Percentiles rank a stretch among this genome's conserved stretches.
Evolutionary conservation across 2,888 invertebrate species (phyloP).

Genomic region (Merodon equestris): DNA sequence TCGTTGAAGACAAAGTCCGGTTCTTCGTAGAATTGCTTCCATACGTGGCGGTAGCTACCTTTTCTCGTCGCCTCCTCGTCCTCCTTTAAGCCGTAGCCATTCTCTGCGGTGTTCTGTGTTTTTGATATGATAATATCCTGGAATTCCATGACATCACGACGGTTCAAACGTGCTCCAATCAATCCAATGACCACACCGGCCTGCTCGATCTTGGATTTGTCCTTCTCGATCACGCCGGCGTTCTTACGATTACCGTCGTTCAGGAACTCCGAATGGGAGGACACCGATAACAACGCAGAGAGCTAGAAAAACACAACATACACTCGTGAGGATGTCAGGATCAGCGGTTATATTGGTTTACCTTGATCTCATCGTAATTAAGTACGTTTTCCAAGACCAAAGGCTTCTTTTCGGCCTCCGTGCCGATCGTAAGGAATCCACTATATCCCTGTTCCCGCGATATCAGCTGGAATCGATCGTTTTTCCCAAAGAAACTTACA

Average conservation of each 20-base stretch:
- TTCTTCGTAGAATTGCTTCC: slow-evolving; percentile 73
- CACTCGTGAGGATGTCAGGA: background rate
- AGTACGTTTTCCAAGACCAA: slow-evolving; percentile 79
- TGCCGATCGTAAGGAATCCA: slow-evolving; percentile 81
- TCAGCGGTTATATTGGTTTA: slow-evolving; percentile 69
- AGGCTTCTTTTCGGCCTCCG: slow-evolving; percentile 78
- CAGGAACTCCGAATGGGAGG: slow-evolving; percentile 81
- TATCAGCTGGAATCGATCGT: slow-evolving; percentile 79
- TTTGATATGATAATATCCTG: slow-evolving; percentile 80
- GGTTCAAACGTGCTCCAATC: slow-evolving; percentile 79
- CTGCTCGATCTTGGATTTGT: slow-evolving; percentile 77
- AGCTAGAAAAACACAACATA: slow-evolving; percentile 67
- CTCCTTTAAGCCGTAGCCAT: slow-evolving; percentile 78
- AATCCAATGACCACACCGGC: slow-evolving; percentile 80
- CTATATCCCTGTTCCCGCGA: slow-evolving; percentile 78
- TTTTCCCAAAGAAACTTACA: slow-evolving; percentile 79
- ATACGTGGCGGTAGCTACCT: slow-evolving; percentile 70
- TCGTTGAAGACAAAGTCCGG: slow-evolving; percentile 71
- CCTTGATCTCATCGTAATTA: slow-evolving; percentile 82
- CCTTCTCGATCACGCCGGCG: slow-evolving; percentile 77
- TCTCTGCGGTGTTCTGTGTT: slow-evolving; percentile 79
- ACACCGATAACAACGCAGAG: slow-evolving; percentile 81
- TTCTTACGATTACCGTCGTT: slow-evolving; percentile 82
- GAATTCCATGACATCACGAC: slow-evolving; percentile 80
- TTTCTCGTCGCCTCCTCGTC: slow-evolving; percentile 24